These are phyloP conservation scores for Ammodytes dubius DNA, from an alignment of 2,113 vertebrate genomes.

Conservation along the genomic window DNA sequence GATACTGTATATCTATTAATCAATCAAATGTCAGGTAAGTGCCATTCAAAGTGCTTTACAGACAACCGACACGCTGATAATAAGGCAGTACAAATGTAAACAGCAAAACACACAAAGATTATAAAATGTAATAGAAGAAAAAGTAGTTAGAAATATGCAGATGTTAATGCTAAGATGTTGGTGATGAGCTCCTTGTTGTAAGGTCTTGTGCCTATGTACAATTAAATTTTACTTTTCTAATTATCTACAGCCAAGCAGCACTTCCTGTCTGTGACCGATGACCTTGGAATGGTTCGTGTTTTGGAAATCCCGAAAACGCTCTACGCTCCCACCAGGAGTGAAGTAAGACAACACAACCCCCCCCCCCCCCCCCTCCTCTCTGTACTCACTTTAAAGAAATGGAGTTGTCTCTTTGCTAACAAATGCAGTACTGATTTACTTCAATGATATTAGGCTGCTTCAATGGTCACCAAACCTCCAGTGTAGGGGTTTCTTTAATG, in stretches of 20 bases:
- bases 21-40: too few relatives aligned
- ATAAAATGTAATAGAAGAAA: neutral
- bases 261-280: conserved; percentile 90
- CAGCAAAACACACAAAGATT: neutral
- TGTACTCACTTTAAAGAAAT: neutral
- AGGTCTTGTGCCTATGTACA: neutral
- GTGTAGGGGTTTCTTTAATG: neutral
- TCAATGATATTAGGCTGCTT: neutral
- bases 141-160: neutral
- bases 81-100: neutral
- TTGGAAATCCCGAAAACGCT: conserved; percentile 89
- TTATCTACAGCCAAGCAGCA: conserved; percentile 86
- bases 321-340: conserved; percentile 80
- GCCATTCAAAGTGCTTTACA: neutral
- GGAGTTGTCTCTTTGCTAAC: neutral
- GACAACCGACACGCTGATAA: neutral
- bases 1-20: neutral
- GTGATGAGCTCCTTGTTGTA: neutral
- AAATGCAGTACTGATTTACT: neutral
- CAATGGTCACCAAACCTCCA: neutral
- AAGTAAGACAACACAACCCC: conserved; percentile 83
- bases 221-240: conserved; percentile 46
- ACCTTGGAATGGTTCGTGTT: conserved; percentile 88
- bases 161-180: neutral
- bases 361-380: neutral